Evolutionary conservation across 2,113 vertebrate species (phyloP).

Genomic region (Barbus barbus): DNA sequence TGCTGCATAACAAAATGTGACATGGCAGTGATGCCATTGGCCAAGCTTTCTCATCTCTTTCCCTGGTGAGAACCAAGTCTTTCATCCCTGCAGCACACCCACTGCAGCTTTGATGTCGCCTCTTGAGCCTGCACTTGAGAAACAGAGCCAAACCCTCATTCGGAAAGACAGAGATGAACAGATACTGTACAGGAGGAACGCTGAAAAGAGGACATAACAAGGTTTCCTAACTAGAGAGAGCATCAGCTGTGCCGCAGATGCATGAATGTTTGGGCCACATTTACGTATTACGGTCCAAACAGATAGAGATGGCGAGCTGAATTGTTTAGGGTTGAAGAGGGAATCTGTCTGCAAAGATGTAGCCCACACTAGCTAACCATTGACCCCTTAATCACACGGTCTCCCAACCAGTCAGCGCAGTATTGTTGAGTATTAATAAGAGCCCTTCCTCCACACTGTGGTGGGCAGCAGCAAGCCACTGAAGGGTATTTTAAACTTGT

Average conservation of each 20-base stretch:
- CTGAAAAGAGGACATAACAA: constrained; percentile 36
- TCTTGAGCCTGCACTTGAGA: too few relatives aligned
- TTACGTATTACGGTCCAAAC: neutral
- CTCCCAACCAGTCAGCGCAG: neutral
- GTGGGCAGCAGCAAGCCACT: neutral
- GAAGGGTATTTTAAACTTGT: neutral
- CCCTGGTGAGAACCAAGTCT: constrained; percentile 52
- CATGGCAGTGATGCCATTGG: neutral
- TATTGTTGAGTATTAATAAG: neutral
- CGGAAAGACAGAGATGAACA: constrained; percentile 9
- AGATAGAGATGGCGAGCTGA: neutral
- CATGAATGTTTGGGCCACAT: neutral
- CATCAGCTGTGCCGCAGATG: too few relatives aligned
- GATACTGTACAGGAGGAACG: constrained; percentile 12
- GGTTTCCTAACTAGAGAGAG: neutral
- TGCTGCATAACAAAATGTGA: neutral
- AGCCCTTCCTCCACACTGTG: constrained; percentile 11
- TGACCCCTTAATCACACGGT: neutral
- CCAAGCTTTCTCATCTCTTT: neutral
- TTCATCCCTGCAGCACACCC: constrained; percentile 53
- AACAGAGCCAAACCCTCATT: constrained; percentile 45
- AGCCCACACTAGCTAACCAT: neutral
- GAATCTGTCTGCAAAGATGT: neutral
- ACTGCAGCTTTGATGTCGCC: constrained; percentile 60
- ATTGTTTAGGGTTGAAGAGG: constrained; percentile 1